phyloP scores from a whole-genome alignment of 2,797 vertebrate genomes.

The Premnoplex brunnescens region DNA sequence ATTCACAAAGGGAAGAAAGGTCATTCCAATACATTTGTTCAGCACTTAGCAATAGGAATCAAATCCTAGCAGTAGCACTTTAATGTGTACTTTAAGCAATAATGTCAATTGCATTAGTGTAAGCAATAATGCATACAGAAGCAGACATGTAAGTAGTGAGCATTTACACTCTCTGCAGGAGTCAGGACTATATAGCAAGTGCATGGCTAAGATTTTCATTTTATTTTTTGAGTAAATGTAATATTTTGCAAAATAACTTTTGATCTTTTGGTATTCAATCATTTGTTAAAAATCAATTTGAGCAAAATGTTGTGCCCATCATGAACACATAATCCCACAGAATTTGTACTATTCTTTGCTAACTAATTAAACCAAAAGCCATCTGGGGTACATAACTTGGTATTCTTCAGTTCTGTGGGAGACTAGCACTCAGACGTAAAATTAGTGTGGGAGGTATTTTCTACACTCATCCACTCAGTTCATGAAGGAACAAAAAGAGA shows the following conservation, averaged over 20 bases:
- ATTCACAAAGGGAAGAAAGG: background rate
- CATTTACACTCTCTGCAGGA: background rate
- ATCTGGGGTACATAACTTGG: background rate
- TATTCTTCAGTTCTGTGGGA: conserved; percentile 1
- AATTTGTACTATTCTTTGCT: background rate
- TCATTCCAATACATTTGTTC: background rate
- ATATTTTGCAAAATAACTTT: background rate
- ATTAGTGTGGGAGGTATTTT: background rate
- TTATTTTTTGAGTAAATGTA: background rate
- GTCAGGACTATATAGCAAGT: background rate
- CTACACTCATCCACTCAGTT: background rate
- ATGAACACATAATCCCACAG: background rate
- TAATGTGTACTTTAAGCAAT: background rate
- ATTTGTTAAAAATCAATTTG: background rate
- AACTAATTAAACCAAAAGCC: conserved; percentile 7
- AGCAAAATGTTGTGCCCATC: background rate
- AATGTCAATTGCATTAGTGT: background rate
- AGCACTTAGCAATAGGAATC: background rate
- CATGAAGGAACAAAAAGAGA: background rate
- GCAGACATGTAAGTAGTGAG: background rate
- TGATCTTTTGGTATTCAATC: background rate
- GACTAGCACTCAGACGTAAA: background rate
- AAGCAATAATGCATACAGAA: background rate
- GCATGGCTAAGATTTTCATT: background rate
- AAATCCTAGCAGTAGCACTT: background rate